phyloP scores from a whole-genome alignment of 1,140 invertebrate species.

The Marisa cornuarietis region DNA sequence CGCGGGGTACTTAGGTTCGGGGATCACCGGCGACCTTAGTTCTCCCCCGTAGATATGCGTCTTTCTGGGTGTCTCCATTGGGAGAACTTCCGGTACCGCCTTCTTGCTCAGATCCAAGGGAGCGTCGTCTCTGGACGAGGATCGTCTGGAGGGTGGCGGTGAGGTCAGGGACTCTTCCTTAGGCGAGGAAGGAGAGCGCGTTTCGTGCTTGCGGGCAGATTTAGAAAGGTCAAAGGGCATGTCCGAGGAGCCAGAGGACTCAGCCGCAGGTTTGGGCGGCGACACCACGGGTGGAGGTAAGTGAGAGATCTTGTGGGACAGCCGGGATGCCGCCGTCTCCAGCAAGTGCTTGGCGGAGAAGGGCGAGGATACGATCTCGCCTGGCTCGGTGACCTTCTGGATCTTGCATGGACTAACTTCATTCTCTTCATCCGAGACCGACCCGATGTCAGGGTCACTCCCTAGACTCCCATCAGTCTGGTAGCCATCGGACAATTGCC shows the following conservation, averaged over 20 bases:
- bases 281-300: neutral
- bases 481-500: slow-evolving; percentile 32
- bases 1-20: slow-evolving; percentile 21
- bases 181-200: neutral
- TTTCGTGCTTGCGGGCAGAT: neutral
- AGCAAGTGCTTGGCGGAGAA: too few relatives aligned
- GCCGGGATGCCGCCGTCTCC: too few relatives aligned
- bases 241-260: neutral
- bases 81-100: slow-evolving; percentile 35
- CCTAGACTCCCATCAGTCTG: slow-evolving; percentile 41
- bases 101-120: slow-evolving; percentile 45
- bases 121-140: slow-evolving; percentile 28
- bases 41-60: slow-evolving; percentile 57
- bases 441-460: slow-evolving; percentile 46
- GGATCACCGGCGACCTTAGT: slow-evolving; percentile 20
- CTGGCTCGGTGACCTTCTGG: slow-evolving; percentile 6
- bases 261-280: neutral
- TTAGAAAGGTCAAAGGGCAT: slow-evolving; percentile 42
- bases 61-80: slow-evolving; percentile 49
- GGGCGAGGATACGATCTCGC: neutral
- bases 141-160: neutral
- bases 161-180: slow-evolving; percentile 5
- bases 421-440: slow-evolving; percentile 8
- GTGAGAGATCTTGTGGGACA: neutral
- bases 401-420: slow-evolving; percentile 12